Base-by-base conservation (phyloP, 30 jellyfish, hydroid and myxozoan species). In the Turritopsis dohrnii region DNA sequence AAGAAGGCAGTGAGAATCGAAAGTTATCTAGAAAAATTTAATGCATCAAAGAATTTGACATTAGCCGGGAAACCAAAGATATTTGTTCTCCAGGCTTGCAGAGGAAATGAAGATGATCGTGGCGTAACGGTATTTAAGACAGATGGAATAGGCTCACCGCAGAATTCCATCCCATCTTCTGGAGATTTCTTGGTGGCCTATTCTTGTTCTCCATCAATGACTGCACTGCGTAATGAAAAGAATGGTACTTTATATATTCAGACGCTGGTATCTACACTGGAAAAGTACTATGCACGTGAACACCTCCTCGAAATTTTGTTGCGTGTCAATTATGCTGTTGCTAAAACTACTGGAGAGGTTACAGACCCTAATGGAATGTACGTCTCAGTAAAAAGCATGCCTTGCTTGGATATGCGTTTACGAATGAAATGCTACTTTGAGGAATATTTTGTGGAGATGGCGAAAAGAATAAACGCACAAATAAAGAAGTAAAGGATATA, bases 41-140 rank as follows among this genome's bases (percentile, higher is more conserved):
- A 87, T 0, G 92, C 87, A 18, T 85, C 86, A 26, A 81, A 79
- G 21, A 81, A 90, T 66, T 90, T 84, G 13, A 52, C 91, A 4
- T 53, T 90, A 54, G 80, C 23, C 5, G 84, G 75, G 41, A 90
- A 85, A 80, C 97, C 97, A 7, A 90, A 90, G 23, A 53, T 82
- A 8, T 90, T 90, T 31, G 66, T 90, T 25, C 52, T 90, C 8
- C 97, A 90, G 65, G 97, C 97, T 20, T 90, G 97, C 66, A 90
- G 97, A 66, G 97, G 97, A 21, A 91, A 81, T 19, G 52, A 25
- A 28, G 92, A 82, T 65, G 95, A 90, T 66, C 53, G 29, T 18
- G 95, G 16, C 31, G 9, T n/a, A 8, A 19, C 0, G 17, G 31
- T 69, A 19, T 41, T 41, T 41, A 23, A 69, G 77, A 69, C 22